Evolutionary conservation across 1,140 invertebrate species (phyloP), one percentile per base, ranked within the genome.

Genomic region (Telenomus remus): DNA sequence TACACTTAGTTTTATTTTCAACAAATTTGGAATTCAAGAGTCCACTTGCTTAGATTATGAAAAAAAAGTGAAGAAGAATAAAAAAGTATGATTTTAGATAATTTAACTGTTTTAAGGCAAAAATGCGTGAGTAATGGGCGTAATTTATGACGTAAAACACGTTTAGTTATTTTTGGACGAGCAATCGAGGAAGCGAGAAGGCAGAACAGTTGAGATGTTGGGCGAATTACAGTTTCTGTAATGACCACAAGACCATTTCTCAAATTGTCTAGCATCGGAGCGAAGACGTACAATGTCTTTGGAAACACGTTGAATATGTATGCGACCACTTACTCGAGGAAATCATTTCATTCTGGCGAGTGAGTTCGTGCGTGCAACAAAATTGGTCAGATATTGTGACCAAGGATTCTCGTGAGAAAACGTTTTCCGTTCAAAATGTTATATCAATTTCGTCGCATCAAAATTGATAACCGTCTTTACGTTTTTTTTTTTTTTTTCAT

Each of bases 241-340:
- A 51, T 49, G 42, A 43, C 54, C 15, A 12, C n/a, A 12, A 33
- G 16, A 39, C 35, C 54, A 56, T 56, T 56, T 39, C 54, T 43
- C 54, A 39, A 39, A 39, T 11, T 39, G n/a, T 39, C 37, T 39
- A n/a, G 37, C 37, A 39, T 39, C 37, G 37, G 37, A 39, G 37
- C 37, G 37, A 39, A 39, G n/a, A 39, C 37, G 37, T 39, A 39
- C 37, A 39, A 39, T 39, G 37, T 39, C 37, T 39, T 39, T 4
- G n/a, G 37, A 39, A 39, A 39, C n/a, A 39, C 37, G n/a, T 39
- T 39, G 37, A 39, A 39, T 39, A 39, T 39, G 37, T 39, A 39
- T 39, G 37, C 37, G n/a, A 39, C 37, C n/a, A 39, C n/a, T 39
- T 39, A 39, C 9, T 39, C 37, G 37, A 39, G 37, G 37, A 39